Percentiles rank a stretch among this genome's conserved stretches.
Evolutionary conservation across 2,797 vertebrate genomes (phyloP).

Genomic region (Anguilla marmorata): DNA sequence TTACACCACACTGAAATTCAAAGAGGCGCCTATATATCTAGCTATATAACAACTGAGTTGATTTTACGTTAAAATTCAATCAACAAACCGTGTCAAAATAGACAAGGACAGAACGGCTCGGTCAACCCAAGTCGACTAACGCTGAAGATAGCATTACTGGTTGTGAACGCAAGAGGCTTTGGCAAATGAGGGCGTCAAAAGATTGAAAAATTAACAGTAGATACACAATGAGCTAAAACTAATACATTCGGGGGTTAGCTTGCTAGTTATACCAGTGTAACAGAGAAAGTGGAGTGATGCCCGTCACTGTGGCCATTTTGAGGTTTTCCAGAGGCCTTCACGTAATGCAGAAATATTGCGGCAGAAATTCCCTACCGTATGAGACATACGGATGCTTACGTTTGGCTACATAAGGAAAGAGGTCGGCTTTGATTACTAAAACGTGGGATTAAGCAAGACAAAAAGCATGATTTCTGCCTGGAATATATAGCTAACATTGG

Average conservation of each 20-base stretch:
- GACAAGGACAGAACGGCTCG: background rate
- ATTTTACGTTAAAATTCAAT: background rate
- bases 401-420: background rate
- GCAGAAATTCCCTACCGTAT: background rate
- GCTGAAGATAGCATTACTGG: background rate
- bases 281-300: background rate
- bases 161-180: background rate
- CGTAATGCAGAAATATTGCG: background rate
- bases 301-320: conserved; percentile 8
- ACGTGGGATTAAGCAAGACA: background rate
- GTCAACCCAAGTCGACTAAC: background rate
- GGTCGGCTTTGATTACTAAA: background rate
- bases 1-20: background rate
- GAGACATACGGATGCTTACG: background rate
- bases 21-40: too few relatives aligned
- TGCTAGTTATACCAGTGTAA: background rate
- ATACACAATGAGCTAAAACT: background rate
- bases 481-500: conserved; percentile 23
- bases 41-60: too few relatives aligned
- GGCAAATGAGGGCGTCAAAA: background rate
- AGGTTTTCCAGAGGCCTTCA: conserved; percentile 5
- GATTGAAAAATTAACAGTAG: background rate
- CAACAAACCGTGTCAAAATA: background rate
- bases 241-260: background rate
- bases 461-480: background rate